These are phyloP conservation scores for Eristalinus aeneus DNA, from an alignment of 2,888 invertebrate genomes.

Conservation along the genomic window DNA sequence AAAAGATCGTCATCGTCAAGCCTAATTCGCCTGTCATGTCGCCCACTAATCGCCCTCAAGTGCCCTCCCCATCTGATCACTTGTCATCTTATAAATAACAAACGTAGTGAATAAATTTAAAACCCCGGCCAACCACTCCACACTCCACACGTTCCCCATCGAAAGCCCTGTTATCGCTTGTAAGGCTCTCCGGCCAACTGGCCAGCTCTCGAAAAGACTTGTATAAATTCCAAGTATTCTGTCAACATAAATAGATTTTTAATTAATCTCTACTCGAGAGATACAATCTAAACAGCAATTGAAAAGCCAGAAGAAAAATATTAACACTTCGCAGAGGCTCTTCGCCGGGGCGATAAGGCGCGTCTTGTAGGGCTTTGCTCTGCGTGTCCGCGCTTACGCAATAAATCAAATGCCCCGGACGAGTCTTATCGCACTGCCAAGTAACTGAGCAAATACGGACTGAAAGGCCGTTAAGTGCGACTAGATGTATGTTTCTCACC, in stretches of 20 bases:
- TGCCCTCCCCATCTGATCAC: not conserved
- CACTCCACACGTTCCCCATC: not conserved
- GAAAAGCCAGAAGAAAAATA: not conserved
- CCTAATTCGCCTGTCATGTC: not conserved
- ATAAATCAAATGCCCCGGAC: constrained; percentile 41
- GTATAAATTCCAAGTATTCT: constrained; percentile 33
- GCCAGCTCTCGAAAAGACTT: constrained; percentile 5
- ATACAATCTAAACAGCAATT: constrained; percentile 34
- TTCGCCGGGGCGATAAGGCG: not conserved
- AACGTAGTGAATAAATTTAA: not conserved
- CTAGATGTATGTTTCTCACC: no score
- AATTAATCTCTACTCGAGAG: constrained; percentile 32
- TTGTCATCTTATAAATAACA: not conserved
- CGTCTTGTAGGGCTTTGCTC: not conserved
- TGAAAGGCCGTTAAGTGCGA: not conserved
- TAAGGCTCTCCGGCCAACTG: not conserved
- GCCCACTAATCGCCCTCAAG: not conserved
- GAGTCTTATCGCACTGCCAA: constrained; percentile 41
- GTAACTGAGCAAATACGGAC: constrained; percentile 14
- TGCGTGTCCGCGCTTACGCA: constrained; percentile 8
- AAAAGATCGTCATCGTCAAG: not conserved
- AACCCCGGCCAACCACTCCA: not conserved
- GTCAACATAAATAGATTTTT: constrained; percentile 52
- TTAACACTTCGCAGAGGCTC: not conserved
- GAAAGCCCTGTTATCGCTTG: not conserved